These are phyloP conservation scores for Phylloscopus trochiloides DNA, from an alignment of 2,113 vertebrate genomes.

Conservation along the genomic window DNA sequence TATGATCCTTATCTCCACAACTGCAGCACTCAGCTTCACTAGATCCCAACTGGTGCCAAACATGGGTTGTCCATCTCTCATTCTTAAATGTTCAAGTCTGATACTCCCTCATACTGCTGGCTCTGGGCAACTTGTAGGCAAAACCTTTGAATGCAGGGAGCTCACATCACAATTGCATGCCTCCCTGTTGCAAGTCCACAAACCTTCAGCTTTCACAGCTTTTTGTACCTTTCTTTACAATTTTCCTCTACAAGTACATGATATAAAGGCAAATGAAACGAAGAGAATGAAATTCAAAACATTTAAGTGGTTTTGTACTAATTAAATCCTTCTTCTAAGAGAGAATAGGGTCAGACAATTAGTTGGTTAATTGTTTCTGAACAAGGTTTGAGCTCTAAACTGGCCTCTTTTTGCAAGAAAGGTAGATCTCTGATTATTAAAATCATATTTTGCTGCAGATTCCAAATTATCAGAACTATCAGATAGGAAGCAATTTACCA, in stretches of 20 bases:
- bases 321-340: background rate
- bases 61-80: background rate
- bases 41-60: background rate
- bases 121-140: background rate
- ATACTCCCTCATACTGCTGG: background rate
- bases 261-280: background rate
- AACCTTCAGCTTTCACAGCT: background rate
- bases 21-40: background rate
- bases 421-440: background rate
- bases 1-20: background rate
- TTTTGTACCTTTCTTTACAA: background rate
- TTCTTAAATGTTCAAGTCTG: background rate
- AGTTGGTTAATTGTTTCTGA: background rate
- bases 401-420: background rate
- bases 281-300: background rate
- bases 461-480: background rate
- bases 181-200: background rate
- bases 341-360: background rate
- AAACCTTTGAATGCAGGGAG: background rate
- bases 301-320: background rate
- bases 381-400: background rate
- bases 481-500: background rate
- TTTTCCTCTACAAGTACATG: background rate
- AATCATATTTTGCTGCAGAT: background rate
- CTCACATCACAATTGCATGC: background rate